Evolutionary conservation across 2,888 invertebrate genomes (phyloP).

Genomic region (Apodemia zela): DNA sequence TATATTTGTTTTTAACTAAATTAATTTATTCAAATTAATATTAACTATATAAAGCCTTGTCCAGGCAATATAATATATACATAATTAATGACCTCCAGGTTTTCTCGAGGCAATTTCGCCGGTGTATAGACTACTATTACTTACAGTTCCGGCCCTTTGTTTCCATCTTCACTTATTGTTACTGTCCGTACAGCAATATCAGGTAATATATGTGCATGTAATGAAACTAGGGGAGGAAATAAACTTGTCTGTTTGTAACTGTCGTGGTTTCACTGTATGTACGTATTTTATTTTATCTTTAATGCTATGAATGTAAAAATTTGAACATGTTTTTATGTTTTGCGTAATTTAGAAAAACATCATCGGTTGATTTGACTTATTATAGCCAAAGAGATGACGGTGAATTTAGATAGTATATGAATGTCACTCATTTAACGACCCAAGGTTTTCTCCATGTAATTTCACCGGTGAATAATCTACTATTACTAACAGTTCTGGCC

Average conservation of each 20-base stretch:
- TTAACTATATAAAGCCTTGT: not conserved
- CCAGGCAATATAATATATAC: not conserved
- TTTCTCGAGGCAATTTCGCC: slow-evolving; percentile 10
- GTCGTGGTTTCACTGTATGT: not conserved
- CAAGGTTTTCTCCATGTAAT: slow-evolving; percentile 13
- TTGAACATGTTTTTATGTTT: too few species aligned
- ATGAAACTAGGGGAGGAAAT: slow-evolving; percentile 42
- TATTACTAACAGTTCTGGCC: slow-evolving; percentile 37
- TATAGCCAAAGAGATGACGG: too few species aligned
- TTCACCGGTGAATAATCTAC: slow-evolving; percentile 25
- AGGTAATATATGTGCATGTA: slow-evolving; percentile 48
- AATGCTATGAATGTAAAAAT: too few species aligned
- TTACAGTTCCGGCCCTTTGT: slow-evolving; percentile 37
- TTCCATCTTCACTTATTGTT: slow-evolving; percentile 43
- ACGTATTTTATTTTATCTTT: not conserved
- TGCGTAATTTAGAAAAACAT: too few species aligned
- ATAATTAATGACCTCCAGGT: slow-evolving; percentile 6
- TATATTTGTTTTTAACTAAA: too few species aligned
- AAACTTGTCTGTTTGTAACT: not conserved
- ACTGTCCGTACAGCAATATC: slow-evolving; percentile 45
- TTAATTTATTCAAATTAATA: too few species aligned
- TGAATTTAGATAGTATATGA: too few species aligned
- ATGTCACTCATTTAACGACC: too few species aligned
- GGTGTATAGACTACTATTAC: slow-evolving; percentile 35
- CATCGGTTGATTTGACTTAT: too few species aligned